phyloP scores from a whole-genome alignment of 2,113 vertebrate species.

The Synchiropus splendidus region DNA sequence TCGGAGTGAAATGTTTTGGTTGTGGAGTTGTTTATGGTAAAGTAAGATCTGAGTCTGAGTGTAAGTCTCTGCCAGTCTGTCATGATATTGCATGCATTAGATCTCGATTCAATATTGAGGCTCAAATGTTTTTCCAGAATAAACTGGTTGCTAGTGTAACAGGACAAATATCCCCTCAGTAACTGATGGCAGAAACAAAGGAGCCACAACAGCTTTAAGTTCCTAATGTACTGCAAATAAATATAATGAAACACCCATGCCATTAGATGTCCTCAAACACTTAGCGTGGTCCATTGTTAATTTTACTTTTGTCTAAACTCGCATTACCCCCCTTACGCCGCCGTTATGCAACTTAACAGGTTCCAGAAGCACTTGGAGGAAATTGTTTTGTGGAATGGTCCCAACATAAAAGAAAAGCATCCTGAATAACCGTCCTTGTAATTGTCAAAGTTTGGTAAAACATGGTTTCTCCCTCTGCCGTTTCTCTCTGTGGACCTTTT shows the following conservation, averaged over 20 bases:
- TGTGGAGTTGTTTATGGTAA: no score
- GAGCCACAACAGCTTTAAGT: neutral
- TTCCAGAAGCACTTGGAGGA: constrained; percentile 9
- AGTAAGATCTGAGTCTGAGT: no score
- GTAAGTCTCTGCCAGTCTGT: no score
- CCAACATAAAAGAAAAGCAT: constrained; percentile 15
- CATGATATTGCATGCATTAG: no score
- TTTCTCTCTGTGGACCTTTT: constrained; percentile 37
- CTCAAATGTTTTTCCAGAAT: no score
- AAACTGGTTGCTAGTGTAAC: no score
- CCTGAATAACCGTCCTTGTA: constrained; percentile 31
- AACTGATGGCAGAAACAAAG: neutral
- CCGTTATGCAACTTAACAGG: constrained; percentile 25
- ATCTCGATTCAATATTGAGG: no score
- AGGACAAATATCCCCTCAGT: no score
- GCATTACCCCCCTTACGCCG: constrained; percentile 26
- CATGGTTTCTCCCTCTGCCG: constrained; percentile 17
- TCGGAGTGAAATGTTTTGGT: no score
- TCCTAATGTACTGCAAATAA: constrained; percentile 18
- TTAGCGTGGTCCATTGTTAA: constrained; percentile 25
- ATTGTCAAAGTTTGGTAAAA: constrained; percentile 50
- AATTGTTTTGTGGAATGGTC: constrained; percentile 24
- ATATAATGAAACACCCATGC: constrained; percentile 14
- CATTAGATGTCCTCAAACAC: constrained; percentile 31
- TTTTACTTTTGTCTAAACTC: constrained; percentile 26